Base-by-base conservation (phyloP, 1,140 invertebrate genomes). In the Neodiprion lecontei region DNA sequence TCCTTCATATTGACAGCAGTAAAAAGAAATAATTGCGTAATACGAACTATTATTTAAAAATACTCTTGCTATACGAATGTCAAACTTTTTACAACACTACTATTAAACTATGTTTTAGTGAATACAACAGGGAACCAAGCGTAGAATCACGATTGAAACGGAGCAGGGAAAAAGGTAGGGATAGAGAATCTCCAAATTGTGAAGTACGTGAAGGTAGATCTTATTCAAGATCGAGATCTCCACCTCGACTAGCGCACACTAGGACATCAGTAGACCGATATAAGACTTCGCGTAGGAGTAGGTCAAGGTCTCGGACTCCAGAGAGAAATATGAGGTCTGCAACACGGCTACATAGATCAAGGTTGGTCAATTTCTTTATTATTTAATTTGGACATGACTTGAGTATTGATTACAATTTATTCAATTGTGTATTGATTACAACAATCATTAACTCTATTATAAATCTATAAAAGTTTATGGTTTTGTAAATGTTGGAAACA, bases 161-260 rank as follows among this genome's bases (percentile, higher is more conserved):
- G 53, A 61, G 5, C 8, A 61, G 53, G 9, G 53, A 61, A 9
- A 12, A 17, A 61, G 5, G 53, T 17, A 61, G 53, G n/a, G 53
- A 14, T 17, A 61, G 53, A 61, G 53, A 61, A 12, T 61, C 53
- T 61, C 53, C 53, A 61, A 61, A 17, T 61, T 61, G 11, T 61
- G 53, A 61, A 17, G 53, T 12, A 14, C 53, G 53, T 14, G 53
- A 61, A 61, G 53, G 53, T 5, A 61, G 53, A 61, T 61, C 53
- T 61, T 61, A 61, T 61, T 79, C 83, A 49, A 73, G 81, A 70
- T 83, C 84, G 1, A 80, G 82, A 49, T 85, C 69, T 61, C 53
- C 53, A 14, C 53, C 11, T 61, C 28, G 28, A 40, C 28, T 40
- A 40, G 11, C 53, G 5, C 53, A 17, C 9, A 17, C 53, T 17